Base-by-base conservation (phyloP, 2,888 invertebrate genomes). In the Limulus polyphemus region DNA sequence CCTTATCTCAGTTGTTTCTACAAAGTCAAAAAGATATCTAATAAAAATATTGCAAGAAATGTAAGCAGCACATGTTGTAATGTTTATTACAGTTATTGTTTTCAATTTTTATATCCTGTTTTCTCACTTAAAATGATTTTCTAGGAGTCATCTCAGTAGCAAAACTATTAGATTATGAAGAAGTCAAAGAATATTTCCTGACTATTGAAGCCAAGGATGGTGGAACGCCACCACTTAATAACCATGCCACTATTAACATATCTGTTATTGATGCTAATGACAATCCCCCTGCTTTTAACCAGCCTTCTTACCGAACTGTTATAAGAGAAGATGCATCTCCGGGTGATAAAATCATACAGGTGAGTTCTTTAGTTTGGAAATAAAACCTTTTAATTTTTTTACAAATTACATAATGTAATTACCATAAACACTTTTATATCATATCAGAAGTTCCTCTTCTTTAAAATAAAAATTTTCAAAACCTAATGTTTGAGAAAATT, bases 201-300 rank as follows among this genome's bases (percentile, higher is more conserved):
- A 91, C 91, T 0, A 86, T 93, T 67, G 88, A 92, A 77, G 94
- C 94, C 3, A 82, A 88, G 32, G 95, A 95, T 76, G 88, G 89
- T 0, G 94, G 94, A 10, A 81, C 83, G 14, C 92, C 92, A 3
- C 91, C 95, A 13, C 81, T 95, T 54, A 90, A 88, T 74, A 90
- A 90, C 76, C 85, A 89, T 68, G 89, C 92, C 7, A 84, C 87
- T 16, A 83, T 94, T 61, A 92, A 92, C 76, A 84, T 95, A 68
- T 86, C 90, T 10, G 82, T 93, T 16, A 78, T 83, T 13, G 93
- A 93, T 77, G 84, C 85, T 72, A 93, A 93, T 75, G 93, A 93
- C 76, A 93, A 93, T 76, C 82, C 84, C 10, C 93, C 93, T 0
- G 80, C 82, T 59, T 93, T 93, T 77, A 80, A 82, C 56, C 88